Percentiles rank a stretch among this genome's conserved stretches.
These are phyloP conservation scores for Caretta caretta DNA, from an alignment of 2,113 vertebrate species.

Conservation along the genomic window DNA sequence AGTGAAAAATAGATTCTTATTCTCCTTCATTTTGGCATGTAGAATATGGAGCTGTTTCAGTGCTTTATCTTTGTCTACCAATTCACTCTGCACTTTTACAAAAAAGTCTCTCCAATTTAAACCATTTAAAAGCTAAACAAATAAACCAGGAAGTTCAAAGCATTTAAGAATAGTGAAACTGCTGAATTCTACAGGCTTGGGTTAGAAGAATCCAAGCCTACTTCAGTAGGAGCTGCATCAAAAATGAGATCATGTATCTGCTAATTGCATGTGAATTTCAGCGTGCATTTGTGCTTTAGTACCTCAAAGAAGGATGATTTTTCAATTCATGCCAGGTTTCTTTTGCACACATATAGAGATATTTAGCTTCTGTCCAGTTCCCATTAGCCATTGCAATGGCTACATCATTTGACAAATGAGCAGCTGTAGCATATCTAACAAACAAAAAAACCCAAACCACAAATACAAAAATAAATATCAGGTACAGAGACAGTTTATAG, in stretches of 20 bases:
- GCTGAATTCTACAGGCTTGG: background rate
- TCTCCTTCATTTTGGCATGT: background rate
- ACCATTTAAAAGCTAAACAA: background rate
- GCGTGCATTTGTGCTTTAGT: background rate
- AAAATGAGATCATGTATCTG: background rate
- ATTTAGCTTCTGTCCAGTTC: constrained; percentile 87
- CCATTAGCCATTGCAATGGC: constrained; percentile 84
- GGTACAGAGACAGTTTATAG: background rate
- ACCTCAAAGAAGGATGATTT: constrained; percentile 86
- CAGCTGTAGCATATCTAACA: constrained; percentile 87
- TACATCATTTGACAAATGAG: constrained; percentile 85
- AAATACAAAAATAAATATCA: background rate
- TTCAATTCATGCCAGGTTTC: constrained; percentile 83
- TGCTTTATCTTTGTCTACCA: background rate
- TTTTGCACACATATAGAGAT: constrained; percentile 82
- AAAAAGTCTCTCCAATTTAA: background rate
- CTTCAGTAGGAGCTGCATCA: background rate
- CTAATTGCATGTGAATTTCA: background rate
- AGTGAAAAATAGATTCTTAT: background rate
- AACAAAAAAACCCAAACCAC: background rate
- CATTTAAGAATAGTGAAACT: background rate
- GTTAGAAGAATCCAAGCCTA: background rate
- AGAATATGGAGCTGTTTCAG: background rate
- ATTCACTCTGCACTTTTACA: background rate
- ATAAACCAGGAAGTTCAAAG: background rate